Percentiles rank a stretch among this genome's conserved stretches.
These are phyloP conservation scores for Talpa occidentalis DNA, from an alignment of 2,113 vertebrate genomes.

Conservation along the genomic window DNA sequence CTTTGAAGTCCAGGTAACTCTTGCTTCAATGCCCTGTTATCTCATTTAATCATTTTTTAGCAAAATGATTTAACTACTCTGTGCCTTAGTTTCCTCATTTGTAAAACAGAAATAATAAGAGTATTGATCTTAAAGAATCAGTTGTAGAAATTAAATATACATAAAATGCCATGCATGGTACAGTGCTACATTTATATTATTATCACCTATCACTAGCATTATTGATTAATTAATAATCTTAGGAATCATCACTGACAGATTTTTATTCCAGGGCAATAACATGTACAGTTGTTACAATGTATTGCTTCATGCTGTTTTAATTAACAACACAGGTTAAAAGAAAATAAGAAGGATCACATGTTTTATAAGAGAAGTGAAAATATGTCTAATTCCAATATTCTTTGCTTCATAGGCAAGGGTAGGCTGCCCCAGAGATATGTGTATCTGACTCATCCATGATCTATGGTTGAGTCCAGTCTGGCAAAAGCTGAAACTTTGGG, in stretches of 20 bases:
- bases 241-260: neutral
- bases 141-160: neutral
- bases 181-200: neutral
- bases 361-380: neutral
- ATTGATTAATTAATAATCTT: conserved; percentile 31
- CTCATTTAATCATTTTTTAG: neutral
- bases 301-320: neutral
- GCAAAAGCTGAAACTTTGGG: neutral
- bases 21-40: neutral
- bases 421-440: neutral
- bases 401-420: neutral
- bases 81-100: neutral
- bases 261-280: neutral
- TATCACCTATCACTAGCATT: neutral
- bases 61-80: neutral
- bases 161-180: neutral
- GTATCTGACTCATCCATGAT: neutral
- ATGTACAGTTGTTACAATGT: neutral
- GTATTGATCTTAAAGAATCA: neutral
- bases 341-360: neutral
- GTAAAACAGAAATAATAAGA: neutral
- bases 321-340: neutral
- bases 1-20: neutral
- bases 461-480: neutral
- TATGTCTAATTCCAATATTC: neutral